Base-by-base conservation (phyloP, 2,888 invertebrate species). In the Desoria tigrina region DNA sequence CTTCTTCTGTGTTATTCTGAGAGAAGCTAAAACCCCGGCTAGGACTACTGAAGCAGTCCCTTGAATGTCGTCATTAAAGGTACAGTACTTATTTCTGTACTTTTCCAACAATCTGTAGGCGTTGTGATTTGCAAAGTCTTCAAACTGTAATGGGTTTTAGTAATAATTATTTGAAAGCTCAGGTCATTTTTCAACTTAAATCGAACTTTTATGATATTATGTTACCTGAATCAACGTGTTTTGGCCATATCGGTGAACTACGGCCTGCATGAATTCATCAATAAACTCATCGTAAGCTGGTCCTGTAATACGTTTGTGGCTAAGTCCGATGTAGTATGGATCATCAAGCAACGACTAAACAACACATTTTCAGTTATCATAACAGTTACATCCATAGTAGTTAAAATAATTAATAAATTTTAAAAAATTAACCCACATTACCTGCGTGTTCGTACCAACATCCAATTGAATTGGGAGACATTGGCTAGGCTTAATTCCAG, bases 61-160 rank as follows among this genome's bases (percentile, higher is more conserved):
- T 81, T 99, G 97, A 79, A 99, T 99, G 80, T 99, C 99, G 80
- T 99, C 99, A 83, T 99, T 99, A 82, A 99, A 99, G 16, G 94
- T 95, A 82, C 97, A 98, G 81, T 91, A 90, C 78, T 86, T 80
- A 77, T 91, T 84, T 49, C 94, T 86, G 82, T 98, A 99, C 80
- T 92, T 94, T 77, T 88, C 89, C 72, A 99, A 84, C 62, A 99
- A 84, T 39, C 92, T 84, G 84, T 98, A 99, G 6, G 99, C 99
- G 82, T 99, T 99, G 11, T 90, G 86, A 79, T 99, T 99, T 61
- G 90, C 99, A 81, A 99, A 99, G 83, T 99, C 99, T 83, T 99
- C 99, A 82, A 98, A 99, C 84, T 95, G 86, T 58, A 88, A 82
- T 61, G 45, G 53, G 51, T 42, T 65, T 65, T 42, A n/a, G n/a